Conservation (phyloP, 2,888 invertebrate species). For the Callinectes sapidus region DNA sequence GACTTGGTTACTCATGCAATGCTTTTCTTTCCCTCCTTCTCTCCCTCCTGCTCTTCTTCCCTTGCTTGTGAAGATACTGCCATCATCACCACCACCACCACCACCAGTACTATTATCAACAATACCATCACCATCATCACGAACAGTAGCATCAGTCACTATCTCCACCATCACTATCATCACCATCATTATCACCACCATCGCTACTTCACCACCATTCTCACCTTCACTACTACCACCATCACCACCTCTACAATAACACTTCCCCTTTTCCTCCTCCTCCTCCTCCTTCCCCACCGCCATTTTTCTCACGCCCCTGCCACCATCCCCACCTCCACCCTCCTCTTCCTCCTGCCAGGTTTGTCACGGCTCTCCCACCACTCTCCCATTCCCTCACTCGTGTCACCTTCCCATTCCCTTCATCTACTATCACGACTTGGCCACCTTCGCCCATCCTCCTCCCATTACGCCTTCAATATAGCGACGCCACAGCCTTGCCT, state of each 20-base stretch:
- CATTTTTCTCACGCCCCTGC: constrained; percentile 16
- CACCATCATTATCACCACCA: not conserved
- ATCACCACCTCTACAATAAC: not conserved
- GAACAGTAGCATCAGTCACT: not conserved
- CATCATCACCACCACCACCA: not conserved
- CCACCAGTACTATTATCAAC: not conserved
- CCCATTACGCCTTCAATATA: not conserved
- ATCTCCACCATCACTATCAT: not conserved
- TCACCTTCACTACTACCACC: constrained; percentile 5
- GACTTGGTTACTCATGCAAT: not conserved
- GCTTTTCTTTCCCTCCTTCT: too few species aligned
- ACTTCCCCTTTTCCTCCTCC: not conserved
- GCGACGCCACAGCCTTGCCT: not conserved
- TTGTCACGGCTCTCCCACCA: constrained; percentile 11
- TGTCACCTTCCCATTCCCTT: not conserved
- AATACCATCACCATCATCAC: not conserved
- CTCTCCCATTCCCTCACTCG: not conserved
- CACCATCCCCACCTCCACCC: not conserved
- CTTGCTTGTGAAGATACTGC: not conserved
- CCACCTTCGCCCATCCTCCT: not conserved
- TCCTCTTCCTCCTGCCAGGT: not conserved
- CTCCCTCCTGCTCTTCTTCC: not conserved
- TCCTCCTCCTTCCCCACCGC: not conserved
- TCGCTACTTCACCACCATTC: not conserved
- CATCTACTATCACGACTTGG: not conserved